Base-by-base conservation (phyloP, 2,113 vertebrate species). In the Carollia perspicillata region DNA sequence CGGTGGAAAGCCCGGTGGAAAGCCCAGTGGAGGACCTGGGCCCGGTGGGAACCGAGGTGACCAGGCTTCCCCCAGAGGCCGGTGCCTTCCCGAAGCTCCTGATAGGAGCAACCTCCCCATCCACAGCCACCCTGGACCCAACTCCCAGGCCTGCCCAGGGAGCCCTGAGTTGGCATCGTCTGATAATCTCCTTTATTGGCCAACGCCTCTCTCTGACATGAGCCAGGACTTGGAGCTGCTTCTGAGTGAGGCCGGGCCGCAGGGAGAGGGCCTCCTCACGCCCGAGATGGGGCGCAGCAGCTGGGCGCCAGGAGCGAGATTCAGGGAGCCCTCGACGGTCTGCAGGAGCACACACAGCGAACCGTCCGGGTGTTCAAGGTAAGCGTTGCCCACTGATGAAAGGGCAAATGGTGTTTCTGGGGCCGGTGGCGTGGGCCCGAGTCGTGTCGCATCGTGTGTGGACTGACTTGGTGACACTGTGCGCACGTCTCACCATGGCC, bases 301-400 rank as follows among this genome's bases (percentile, higher is more conserved):
- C 78, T 97, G 97, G 90, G 98, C 99, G 99, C 99, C 93, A 99
- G 98, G 18, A 99, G 96, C 37, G 98, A 99, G 95, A 99, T 99
- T 77, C 99, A 99, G 97, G 99, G 98, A 96, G 99, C 99, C 75
- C 98, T 99, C 23, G 98, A 99, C 93, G 99, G 98, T 97, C 98
- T 99, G 78, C 99, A 99, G 95, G 99, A 99, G 10, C 99, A 99
- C 96, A 97, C 99, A 23, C 8, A 71, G 98, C 99, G 63, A 98
- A 98, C 81, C 99, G 99, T 93, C 99, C 99, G 2, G 99, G 99
- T 97, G 99, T 99, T 93, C 99, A 99, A 98, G 99, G 99, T 99
- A 95, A 97, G 91, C 17, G n/a, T 80, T 2, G n/a, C 2, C 44
- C 63, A 13, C 11, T 68, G 33, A 77, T 8, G 22, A 1, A 55